These are phyloP conservation scores for Falco punctatus DNA, from an alignment of 2,113 vertebrate species.

Conservation along the genomic window DNA sequence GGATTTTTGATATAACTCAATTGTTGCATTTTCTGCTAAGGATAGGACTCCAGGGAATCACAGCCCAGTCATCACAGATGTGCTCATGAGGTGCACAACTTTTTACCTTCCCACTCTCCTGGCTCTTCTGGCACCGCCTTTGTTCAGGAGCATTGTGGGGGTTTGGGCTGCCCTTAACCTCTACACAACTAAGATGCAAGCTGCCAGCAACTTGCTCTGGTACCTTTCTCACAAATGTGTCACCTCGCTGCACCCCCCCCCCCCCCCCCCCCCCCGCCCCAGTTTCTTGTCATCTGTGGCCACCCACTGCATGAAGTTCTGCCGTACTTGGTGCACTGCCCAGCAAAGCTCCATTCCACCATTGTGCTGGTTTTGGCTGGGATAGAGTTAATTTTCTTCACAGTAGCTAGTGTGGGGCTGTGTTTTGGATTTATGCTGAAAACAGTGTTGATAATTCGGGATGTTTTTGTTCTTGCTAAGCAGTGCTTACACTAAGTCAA, in stretches of 20 bases:
- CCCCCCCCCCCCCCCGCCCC: rapidly evolving
- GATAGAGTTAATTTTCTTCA: background rate
- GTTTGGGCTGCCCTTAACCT: background rate
- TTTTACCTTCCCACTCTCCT: background rate
- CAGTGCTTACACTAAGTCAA: background rate
- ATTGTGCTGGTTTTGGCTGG: background rate
- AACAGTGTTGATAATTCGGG: background rate
- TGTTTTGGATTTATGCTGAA: background rate
- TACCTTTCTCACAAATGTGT: background rate
- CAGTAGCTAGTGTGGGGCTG: background rate
- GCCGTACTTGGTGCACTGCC: background rate
- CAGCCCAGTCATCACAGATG: rapidly evolving
- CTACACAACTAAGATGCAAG: background rate
- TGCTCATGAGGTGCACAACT: background rate
- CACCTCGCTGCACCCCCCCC: background rate
- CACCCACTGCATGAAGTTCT: background rate
- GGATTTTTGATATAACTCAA: background rate
- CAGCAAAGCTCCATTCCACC: background rate
- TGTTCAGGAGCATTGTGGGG: background rate
- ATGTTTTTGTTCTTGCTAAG: background rate
- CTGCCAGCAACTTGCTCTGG: background rate
- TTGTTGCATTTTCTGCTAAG: background rate
- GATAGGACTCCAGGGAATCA: background rate
- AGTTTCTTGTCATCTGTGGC: background rate
- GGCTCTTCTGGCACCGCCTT: background rate